Percentiles rank a stretch among this genome's conserved stretches.
Conservation (phyloP, 2,113 vertebrate species). For the Pandion haliaetus region DNA sequence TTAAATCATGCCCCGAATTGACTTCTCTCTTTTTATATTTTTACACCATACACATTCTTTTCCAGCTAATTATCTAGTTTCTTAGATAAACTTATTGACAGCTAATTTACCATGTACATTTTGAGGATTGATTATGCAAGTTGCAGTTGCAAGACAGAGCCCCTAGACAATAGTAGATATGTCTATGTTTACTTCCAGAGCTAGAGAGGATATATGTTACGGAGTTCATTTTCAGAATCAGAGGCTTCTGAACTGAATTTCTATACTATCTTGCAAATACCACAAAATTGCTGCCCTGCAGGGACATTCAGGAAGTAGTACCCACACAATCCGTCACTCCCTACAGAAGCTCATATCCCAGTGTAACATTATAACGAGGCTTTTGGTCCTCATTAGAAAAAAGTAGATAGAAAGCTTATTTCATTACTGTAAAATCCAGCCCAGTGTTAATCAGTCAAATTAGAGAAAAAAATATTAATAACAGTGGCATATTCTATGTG, state of each 20-base stretch:
- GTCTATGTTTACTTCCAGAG: not conserved
- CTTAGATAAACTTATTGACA: not conserved
- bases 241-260: not conserved
- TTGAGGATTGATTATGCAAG: not conserved
- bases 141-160: not conserved
- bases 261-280: not conserved
- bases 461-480: not conserved
- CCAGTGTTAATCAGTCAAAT: not conserved
- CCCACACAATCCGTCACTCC: not conserved
- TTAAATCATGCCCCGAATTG: not conserved
- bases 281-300: not conserved
- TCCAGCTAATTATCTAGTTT: constrained; percentile 9
- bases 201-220: not conserved
- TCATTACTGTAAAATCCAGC: not conserved
- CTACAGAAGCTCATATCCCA: not conserved
- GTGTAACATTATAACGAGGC: not conserved
- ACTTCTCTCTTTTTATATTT: not conserved
- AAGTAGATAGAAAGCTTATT: not conserved
- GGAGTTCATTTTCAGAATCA: constrained; percentile 27
- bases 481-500: not conserved
- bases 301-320: not conserved
- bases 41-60: not conserved
- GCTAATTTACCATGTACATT: not conserved
- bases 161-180: not conserved
- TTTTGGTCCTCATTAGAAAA: not conserved